Evolutionary conservation across 2,113 vertebrate genomes (phyloP).

Genomic region (Monarcha castaneiventris): DNA sequence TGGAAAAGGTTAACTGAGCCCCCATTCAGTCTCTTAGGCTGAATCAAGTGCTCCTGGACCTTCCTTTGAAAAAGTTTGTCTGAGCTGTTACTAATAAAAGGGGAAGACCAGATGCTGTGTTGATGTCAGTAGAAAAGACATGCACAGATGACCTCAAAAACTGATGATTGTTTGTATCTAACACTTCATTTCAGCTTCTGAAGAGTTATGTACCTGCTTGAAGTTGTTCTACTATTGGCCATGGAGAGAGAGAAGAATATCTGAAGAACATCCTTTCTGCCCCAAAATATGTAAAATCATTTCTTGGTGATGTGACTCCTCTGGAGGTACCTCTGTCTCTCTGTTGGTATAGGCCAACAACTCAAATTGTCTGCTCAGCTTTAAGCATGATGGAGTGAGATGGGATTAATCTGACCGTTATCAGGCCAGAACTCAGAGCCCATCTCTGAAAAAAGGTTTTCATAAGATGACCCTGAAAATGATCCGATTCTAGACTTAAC

Average conservation of each 20-base stretch:
- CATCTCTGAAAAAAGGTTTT: not conserved
- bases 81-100: not conserved
- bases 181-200: not conserved
- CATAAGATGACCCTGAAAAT: not conserved
- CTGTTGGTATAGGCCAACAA: not conserved
- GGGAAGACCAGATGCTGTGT: not conserved
- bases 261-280: not conserved
- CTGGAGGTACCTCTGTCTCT: not conserved
- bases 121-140: not conserved
- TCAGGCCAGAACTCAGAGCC: not conserved
- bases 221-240: not conserved
- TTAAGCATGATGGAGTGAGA: not conserved
- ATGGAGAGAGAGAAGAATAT: not conserved
- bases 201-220: not conserved
- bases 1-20: not conserved
- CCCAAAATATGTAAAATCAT: not conserved
- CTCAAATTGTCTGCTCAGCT: not conserved
- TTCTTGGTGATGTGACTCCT: not conserved
- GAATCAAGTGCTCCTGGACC: not conserved
- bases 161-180: not conserved
- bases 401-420: not conserved
- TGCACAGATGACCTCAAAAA: not conserved
- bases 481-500: not conserved
- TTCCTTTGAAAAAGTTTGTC: not conserved
- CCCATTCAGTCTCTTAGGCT: not conserved